Percentiles rank a stretch among this genome's conserved stretches.
Conservation (phyloP, 2,888 invertebrate genomes). For the Stomorhina lunata region DNA sequence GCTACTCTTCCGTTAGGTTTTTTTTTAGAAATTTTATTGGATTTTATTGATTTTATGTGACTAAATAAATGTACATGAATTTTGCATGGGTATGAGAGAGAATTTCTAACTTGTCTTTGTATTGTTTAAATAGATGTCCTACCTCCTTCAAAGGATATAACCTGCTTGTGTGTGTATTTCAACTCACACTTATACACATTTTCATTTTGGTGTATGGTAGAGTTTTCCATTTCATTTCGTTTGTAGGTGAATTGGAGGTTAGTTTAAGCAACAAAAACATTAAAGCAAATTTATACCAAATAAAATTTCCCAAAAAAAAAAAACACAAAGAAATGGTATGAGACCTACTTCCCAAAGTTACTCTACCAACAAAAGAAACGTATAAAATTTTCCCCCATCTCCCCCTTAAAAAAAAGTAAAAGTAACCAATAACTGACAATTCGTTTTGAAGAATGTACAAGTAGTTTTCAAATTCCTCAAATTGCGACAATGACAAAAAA, state of each 20-base stretch:
- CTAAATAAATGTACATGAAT: background rate
- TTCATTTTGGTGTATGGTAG: background rate
- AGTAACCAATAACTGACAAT: background rate
- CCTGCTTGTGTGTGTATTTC: background rate
- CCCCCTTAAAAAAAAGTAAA: background rate
- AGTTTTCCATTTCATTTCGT: slow-evolving; percentile 34
- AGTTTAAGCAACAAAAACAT: slow-evolving; percentile 38
- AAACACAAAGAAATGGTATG: background rate
- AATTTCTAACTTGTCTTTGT: background rate
- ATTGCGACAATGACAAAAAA: background rate
- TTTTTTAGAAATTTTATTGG: slow-evolving; percentile 11
- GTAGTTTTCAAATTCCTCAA: background rate
- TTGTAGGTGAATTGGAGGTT: slow-evolving; percentile 63
- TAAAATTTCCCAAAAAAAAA: slow-evolving; percentile 2
- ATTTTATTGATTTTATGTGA: slow-evolving; percentile 52
- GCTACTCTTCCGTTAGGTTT: background rate
- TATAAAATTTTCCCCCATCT: background rate
- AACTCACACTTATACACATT: background rate
- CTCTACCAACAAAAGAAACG: background rate
- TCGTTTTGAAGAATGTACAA: background rate
- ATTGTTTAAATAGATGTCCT: background rate
- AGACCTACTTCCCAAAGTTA: background rate
- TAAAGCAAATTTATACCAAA: background rate
- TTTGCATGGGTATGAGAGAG: too few relatives aligned
- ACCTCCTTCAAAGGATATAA: background rate